Evolutionary conservation across 2,888 invertebrate species (phyloP), one percentile per base, ranked within the genome.

Genomic region (Gryllus longicercus): DNA sequence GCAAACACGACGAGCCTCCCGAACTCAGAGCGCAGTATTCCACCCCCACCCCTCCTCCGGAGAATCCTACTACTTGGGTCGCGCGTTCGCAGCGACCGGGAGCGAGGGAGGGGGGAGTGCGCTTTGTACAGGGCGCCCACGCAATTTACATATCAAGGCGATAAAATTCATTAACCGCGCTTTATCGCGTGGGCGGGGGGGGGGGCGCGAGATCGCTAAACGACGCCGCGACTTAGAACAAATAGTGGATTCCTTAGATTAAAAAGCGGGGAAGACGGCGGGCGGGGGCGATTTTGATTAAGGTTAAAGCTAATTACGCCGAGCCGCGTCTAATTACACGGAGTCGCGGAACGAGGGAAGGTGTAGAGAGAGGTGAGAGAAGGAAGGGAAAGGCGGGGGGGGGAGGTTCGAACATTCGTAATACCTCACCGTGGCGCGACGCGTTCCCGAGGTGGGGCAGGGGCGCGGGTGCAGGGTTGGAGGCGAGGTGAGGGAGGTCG

Each of bases 201-300:
- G 12, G 38, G 25, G 25, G 38, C 38, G 16, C 0, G n/a, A 8
- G 63, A n/a, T 63, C 63, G 4, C 63, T 63, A 63, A 63, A 63
- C 63, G 38, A 8, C 38, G 38, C 38, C 38, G 63, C 63, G n/a
- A 14, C 63, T 8, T 63, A 63, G 63, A 63, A 63, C 63, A 63
- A 63, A 63, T 63, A 63, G 63, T 63, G 63, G 63, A 63, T 63
- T 11, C 63, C 63, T 63, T 63, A 63, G 63, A 63, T 63, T 63
- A 14, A 63, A 16, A 16, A 63, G 63, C 63, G 63, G n/a, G 16
- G 14, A 11, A 11, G 63, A 16, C 63, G 63, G 63, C 63, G 63
- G 63, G 4, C 14, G 63, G 63, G 63, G n/a, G n/a, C n/a, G 63
- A 63, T 63, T 63, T n/a, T 63, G 63, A 63, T 63, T 63, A 63